These are phyloP conservation scores for Gymnothorax reevesii DNA, from an alignment of 2,797 vertebrate species.

Conservation along the genomic window DNA sequence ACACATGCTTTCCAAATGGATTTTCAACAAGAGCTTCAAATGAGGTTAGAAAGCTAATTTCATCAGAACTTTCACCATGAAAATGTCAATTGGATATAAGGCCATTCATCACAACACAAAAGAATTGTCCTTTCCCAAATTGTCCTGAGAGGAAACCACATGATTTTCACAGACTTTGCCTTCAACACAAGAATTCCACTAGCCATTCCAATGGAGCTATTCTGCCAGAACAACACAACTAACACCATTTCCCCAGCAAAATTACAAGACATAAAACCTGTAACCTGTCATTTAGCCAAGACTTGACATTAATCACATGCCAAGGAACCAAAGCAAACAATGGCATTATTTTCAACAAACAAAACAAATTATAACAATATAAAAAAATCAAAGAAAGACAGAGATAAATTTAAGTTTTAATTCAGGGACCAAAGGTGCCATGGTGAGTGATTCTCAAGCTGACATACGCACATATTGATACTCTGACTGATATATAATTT, in stretches of 20 bases:
- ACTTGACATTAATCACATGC: constrained; percentile 13
- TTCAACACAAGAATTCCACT: constrained; percentile 13
- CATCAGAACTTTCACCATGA: constrained; percentile 15
- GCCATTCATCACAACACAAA: constrained; percentile 9
- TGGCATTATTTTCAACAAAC: background rate
- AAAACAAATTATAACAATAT: too few relatives aligned
- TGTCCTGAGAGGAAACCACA: constrained; percentile 14
- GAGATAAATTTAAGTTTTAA: background rate
- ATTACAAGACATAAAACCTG: constrained; percentile 13
- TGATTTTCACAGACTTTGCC: constrained; percentile 14
- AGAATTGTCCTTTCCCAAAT: constrained; percentile 12
- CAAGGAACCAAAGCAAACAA: background rate
- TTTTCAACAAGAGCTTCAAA: constrained; percentile 14
- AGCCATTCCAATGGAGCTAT: constrained; percentile 1
- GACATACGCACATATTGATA: too few relatives aligned
- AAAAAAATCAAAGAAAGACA: background rate
- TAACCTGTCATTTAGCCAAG: constrained; percentile 10
- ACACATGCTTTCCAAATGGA: constrained; percentile 8
- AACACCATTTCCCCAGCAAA: constrained; percentile 7
- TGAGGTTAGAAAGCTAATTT: constrained; percentile 17
- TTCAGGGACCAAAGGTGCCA: background rate
- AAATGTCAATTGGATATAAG: constrained; percentile 21
- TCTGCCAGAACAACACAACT: background rate
- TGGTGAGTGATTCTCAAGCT: background rate
- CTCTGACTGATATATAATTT: too few relatives aligned